Evolutionary conservation across 2,888 invertebrate genomes (phyloP), one percentile per base, ranked within the genome.

Genomic region (Ectemnius continuus): DNA sequence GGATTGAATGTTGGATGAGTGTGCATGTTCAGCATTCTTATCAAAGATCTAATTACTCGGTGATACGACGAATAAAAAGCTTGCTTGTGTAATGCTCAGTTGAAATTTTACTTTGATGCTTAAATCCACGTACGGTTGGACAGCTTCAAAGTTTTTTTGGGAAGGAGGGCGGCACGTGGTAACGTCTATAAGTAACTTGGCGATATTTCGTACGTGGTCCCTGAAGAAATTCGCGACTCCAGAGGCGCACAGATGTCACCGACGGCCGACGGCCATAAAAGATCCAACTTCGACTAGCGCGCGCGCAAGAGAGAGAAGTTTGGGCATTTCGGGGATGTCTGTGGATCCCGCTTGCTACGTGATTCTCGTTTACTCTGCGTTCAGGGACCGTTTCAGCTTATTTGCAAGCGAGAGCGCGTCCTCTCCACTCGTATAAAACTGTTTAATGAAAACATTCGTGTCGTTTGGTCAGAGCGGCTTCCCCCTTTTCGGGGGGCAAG

Each of bases 221-320:
- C 69, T 48, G 69, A 73, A 69, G 63, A 73, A 73, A 73, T 70
- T 70, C 62, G 70, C 70, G 63, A 72, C 72, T 72, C 59, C 26
- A 47, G 36, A 23, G 61, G 52, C n/a, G 67, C 68, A 59, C 72
- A 70, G 72, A 70, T 73, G 69, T 62, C 63, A 52, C 46, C 59
- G 72, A 70, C 63, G 69, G 69, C 36, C 20, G 72, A 70, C 63
- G 69, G 69, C 36, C 20, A 52, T 52, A 52, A 52, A 52, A 52
- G 52, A 52, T 52, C 52, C 52, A 52, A 52, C 14, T 52, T 47
- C 14, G 48, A 48, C 20, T 14, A 28, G 11, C 61, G 67, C 48
- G 45, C 36, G 20, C 65, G 45, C 46, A n/a, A 36, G 61, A 70
- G 61, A 45, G 63, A 62, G 62, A 69, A 69, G 48, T 73, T 73